Conservation (phyloP, 53 echinoderm and acorn worm genomes). For the Paelopatides confundens region DNA sequence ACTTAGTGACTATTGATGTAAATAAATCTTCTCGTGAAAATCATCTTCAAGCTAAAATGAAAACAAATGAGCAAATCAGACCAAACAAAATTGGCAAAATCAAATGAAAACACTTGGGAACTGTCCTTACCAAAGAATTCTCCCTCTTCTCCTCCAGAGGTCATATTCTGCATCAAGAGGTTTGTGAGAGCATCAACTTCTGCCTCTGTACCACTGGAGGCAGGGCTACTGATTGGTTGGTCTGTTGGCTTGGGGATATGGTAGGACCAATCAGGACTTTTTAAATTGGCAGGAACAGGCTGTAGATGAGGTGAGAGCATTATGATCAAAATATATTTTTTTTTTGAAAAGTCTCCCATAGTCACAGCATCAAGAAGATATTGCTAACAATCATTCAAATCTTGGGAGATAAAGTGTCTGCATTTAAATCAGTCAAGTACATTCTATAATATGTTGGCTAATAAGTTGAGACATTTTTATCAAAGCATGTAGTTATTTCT, state of each 20-base stretch:
- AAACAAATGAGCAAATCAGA: too few species aligned
- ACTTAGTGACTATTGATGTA: too few species aligned
- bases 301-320: background rate
- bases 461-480: too few species aligned
- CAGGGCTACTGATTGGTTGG: conserved; percentile 86
- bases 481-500: too few species aligned
- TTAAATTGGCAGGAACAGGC: conserved; percentile 63
- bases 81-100: too few species aligned
- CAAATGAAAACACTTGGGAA: background rate
- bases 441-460: too few species aligned
- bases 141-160: conserved; percentile 63
- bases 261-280: conserved; percentile 62
- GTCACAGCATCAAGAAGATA: too few species aligned
- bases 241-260: conserved; percentile 84
- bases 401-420: too few species aligned
- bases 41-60: too few species aligned
- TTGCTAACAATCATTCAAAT: too few species aligned
- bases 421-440: too few species aligned
- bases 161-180: conserved; percentile 95
- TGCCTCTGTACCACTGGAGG: conserved; percentile 84
- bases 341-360: background rate
- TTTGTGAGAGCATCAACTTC: conserved; percentile 97
- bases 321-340: background rate
- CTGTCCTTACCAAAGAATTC: conserved; percentile 93
- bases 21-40: too few species aligned